phyloP scores from a whole-genome alignment of 1,140 invertebrate genomes.

The Scaptodrosophila lebanonensis region DNA sequence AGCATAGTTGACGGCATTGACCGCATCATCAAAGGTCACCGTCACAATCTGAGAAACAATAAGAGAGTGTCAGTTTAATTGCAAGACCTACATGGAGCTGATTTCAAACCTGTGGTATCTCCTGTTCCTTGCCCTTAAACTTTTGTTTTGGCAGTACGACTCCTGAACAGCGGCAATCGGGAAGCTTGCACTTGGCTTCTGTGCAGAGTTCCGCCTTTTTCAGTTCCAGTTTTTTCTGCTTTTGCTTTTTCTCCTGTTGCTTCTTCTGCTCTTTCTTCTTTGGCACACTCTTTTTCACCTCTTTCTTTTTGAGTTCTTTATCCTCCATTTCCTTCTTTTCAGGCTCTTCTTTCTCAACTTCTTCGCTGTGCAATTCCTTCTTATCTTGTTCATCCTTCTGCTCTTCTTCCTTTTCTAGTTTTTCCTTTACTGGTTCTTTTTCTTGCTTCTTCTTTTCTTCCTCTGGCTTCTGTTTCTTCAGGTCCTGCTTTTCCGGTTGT shows the following conservation, averaged over 20 bases:
- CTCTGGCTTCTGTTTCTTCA: no score
- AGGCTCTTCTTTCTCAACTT: no score
- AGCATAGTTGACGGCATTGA: constrained; percentile 82
- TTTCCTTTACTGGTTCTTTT: constrained; percentile 29
- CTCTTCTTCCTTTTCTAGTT: no score
- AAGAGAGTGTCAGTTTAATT: not conserved
- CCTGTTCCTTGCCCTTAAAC: constrained; percentile 53
- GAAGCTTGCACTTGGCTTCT: constrained; percentile 72
- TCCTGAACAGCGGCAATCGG: constrained; percentile 78
- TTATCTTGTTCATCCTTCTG: no score
- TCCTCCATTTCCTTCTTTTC: constrained; percentile 4
- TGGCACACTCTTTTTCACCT: constrained; percentile 37
- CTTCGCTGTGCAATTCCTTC: no score
- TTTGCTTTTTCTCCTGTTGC: no score
- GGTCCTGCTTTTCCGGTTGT: no score
- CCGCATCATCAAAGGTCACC: constrained; percentile 84
- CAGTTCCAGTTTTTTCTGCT: constrained; percentile 12
- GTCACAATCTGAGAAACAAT: constrained; percentile 77
- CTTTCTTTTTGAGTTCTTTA: constrained; percentile 30
- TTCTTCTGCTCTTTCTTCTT: constrained; percentile 27
- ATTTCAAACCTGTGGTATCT: constrained; percentile 76
- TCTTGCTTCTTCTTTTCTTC: constrained; percentile 1
- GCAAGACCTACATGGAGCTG: not conserved
- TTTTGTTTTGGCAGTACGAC: constrained; percentile 59
- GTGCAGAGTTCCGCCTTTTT: constrained; percentile 44